phyloP scores from a whole-genome alignment of 2,888 invertebrate species.

The Amphipoea oculea region DNA sequence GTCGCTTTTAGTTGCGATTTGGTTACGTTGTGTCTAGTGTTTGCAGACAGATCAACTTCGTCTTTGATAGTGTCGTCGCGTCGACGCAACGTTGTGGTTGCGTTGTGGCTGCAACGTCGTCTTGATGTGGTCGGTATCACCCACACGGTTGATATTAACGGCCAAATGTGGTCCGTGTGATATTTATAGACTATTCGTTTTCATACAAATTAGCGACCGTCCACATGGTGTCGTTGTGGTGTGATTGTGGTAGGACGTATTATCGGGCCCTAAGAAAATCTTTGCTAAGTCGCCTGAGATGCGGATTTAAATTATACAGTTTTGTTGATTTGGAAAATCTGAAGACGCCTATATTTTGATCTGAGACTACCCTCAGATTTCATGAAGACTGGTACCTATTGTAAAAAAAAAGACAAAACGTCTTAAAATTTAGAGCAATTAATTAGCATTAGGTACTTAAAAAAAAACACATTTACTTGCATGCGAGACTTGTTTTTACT shows the following conservation, averaged over 20 bases:
- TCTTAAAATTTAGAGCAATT: neutral
- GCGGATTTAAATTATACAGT: neutral
- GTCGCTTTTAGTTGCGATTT: neutral
- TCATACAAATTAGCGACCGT: neutral
- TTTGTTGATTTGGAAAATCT: neutral
- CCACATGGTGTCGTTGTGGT: neutral
- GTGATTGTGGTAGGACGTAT: neutral
- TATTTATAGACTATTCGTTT: neutral
- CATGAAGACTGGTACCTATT: neutral
- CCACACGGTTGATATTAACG: neutral
- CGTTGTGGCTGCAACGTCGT: neutral
- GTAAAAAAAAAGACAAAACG: neutral
- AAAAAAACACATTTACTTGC: slow-evolving; percentile 19
- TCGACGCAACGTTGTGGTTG: neutral
- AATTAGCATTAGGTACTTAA: slow-evolving; percentile 2
- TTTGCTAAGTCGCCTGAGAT: neutral
- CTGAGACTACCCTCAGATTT: neutral
- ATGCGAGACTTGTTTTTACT: neutral
- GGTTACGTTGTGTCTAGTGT: neutral
- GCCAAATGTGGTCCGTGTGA: neutral
- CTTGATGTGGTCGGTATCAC: neutral
- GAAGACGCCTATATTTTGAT: neutral
- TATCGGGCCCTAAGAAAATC: neutral
- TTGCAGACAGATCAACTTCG: neutral
- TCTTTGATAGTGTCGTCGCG: no score